A percentile compares a stretch with the other conserved stretches of the same genome.
These are phyloP conservation scores for Stratiomys singularior DNA, from an alignment of 2,888 invertebrate genomes.

Conservation along the genomic window DNA sequence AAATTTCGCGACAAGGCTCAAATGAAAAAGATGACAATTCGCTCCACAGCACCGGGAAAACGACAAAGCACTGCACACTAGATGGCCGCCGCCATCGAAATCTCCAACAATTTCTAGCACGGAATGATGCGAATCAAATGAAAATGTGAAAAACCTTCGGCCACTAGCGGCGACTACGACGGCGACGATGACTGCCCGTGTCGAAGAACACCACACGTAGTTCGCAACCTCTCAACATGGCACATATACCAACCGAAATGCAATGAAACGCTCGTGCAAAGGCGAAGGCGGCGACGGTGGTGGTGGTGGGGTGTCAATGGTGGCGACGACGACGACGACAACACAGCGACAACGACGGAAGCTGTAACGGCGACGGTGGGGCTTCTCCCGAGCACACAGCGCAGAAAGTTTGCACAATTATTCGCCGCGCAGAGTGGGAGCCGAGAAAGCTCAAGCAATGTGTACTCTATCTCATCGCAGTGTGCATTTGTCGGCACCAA, in stretches of 20 bases:
- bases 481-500: no score
- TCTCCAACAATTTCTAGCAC: not conserved
- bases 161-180: no score
- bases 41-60: not conserved
- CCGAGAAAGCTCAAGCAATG: no score
- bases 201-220: not conserved
- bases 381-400: not conserved
- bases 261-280: no score
- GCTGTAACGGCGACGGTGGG: no score
- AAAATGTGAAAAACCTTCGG: not conserved
- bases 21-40: not conserved
- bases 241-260: no score
- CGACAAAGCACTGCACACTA: not conserved
- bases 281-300: no score
- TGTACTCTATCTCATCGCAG: no score
- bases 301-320: no score
- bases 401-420: not conserved
- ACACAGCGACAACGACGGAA: not conserved
- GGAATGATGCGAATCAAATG: not conserved
- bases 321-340: no score
- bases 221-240: no score
- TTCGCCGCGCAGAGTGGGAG: no score
- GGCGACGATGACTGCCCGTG: constrained; percentile 9
- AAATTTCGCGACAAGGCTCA: not conserved
- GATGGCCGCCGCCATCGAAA: not conserved